Evolutionary conservation across 2,113 vertebrate species (phyloP).

Genomic region (Acanthisitta chloris): DNA sequence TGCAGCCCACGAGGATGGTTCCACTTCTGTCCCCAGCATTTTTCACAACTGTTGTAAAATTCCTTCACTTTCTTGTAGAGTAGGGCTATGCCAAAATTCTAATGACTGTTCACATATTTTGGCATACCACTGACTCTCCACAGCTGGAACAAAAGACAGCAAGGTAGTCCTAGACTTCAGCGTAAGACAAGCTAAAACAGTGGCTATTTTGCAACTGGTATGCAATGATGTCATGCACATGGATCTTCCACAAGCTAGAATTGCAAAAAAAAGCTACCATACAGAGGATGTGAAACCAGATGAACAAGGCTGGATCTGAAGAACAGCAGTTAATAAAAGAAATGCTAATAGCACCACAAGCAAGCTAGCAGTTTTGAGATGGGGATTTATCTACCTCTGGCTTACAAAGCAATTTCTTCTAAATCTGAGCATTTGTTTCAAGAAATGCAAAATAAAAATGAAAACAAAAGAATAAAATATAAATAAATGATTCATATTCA

Average conservation of each 20-base stretch:
- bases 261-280: not conserved
- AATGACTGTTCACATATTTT: not conserved
- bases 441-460: not conserved
- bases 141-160: not conserved
- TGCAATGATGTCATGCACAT: accelerated
- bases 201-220: not conserved
- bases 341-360: not conserved
- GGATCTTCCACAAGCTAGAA: not conserved
- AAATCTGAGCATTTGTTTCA: not conserved
- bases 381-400: not conserved
- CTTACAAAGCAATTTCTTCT: not conserved
- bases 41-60: not conserved
- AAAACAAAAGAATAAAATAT: not conserved
- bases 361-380: not conserved
- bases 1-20: not conserved
- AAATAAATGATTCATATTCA: not conserved
- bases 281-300: not conserved
- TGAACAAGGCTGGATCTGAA: not conserved
- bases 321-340: not conserved
- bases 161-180: not conserved
- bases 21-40: not conserved
- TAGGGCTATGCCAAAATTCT: not conserved
- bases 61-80: not conserved
- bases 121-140: not conserved
- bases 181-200: not conserved